Evolutionary conservation across 1,140 invertebrate species (phyloP), one percentile per base, ranked within the genome.

Genomic region (Cydia splendana): DNA sequence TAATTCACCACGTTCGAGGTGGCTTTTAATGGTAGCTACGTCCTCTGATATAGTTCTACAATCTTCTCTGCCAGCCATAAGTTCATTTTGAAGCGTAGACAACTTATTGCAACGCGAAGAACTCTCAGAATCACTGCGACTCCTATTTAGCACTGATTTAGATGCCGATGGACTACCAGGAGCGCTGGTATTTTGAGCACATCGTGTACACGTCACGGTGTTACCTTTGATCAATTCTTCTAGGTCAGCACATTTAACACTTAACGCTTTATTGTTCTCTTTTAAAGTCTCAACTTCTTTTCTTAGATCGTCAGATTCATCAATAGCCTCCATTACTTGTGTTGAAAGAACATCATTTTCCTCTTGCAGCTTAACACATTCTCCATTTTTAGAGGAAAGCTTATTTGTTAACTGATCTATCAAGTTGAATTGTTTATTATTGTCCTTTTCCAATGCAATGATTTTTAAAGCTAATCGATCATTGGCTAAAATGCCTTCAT

Each of bases 21-120:
- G 90, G 75, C 89, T 88, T 82, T 91, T 92, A 18, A 93, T 92
- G 2, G 87, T 91, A 13, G 86, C 84, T 0, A 92, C 88, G 80
- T 91, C 88, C 82, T 93, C 87, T 53, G 86, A 88, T n/a, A 93
- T 80, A 82, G 87, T 86, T 38, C 88, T 87, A 77, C 91, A 93
- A 34, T 93, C 89, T 86, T 91, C 88, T 82, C 85, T 84, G 0
- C 91, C 88, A 1, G 91, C 91, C 76, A 88, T 80, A 34, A 93
- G 78, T 80, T 93, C 90, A 83, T 82, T 91, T 84, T 92, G 91
- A 65, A 93, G 80, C 5, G 89, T 91, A 75, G 85, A 89, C 65
- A 91, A 88, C 80, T 91, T 93, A 77, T 91, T 90, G 71, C 84
- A 85, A 65, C 89, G 84, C 5, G 89, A 90, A 28, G 90, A 87